Percentiles rank a stretch among this genome's conserved stretches.
Evolutionary conservation across 2,113 vertebrate genomes (phyloP).

Genomic region (Lethenteron reissneri): DNA sequence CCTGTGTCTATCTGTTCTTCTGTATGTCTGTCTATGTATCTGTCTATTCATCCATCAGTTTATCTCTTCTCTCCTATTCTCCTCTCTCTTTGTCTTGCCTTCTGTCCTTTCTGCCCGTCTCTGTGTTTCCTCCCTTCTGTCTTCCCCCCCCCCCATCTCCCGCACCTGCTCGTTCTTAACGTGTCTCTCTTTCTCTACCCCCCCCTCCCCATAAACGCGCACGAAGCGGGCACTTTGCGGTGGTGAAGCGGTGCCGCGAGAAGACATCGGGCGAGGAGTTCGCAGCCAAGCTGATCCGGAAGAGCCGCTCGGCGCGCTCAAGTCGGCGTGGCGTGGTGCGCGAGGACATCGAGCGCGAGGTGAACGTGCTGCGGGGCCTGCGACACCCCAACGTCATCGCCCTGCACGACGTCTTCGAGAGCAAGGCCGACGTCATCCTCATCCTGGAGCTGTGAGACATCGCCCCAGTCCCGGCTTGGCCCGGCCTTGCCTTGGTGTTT

Average conservation of each 20-base stretch:
- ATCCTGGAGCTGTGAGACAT: conserved; percentile 51
- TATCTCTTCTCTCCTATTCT: too few species aligned
- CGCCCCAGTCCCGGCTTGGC: too few species aligned
- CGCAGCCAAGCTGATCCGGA: conserved; percentile 92
- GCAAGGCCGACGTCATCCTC: conserved; percentile 84
- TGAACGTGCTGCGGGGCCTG: conserved; percentile 79
- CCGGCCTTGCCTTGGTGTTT: too few species aligned
- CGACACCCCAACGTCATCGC: conserved; percentile 97
- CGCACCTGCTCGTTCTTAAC: not conserved
- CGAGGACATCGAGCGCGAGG: conserved; percentile 85
- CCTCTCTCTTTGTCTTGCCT: not conserved
- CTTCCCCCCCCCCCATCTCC: not conserved
- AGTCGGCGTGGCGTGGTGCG: conserved; percentile 79
- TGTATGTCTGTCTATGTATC: not conserved
- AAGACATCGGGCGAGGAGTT: conserved; percentile 43
- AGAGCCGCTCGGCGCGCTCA: conserved; percentile 53
- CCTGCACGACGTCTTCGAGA: conserved; percentile 87
- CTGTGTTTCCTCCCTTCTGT: not conserved
- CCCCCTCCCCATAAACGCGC: not conserved
- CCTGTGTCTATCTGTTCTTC: not conserved
- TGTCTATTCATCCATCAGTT: not conserved
- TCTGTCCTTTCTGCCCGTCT: not conserved
- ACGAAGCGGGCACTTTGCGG: conserved; percentile 69
- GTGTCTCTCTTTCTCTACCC: not conserved
- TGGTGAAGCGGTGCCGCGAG: conserved; percentile 72